Evolutionary conservation across 2,888 invertebrate species (phyloP).

Genomic region (Drosophila multiciliata): DNA sequence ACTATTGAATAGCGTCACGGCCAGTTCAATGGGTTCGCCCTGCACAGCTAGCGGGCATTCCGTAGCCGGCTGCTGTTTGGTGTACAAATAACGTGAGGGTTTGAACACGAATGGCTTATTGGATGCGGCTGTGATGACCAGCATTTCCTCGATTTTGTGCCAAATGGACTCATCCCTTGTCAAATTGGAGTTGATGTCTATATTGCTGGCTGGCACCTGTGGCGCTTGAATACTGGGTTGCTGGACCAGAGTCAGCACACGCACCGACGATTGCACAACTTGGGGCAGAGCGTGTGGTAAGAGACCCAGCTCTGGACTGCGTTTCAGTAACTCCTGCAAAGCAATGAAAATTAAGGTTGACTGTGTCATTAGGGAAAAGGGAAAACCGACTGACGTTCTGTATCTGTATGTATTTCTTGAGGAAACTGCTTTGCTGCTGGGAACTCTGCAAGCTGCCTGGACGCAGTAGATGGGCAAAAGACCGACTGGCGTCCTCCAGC

Average conservation of each 20-base stretch:
- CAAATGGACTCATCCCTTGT: slow-evolving; percentile 86
- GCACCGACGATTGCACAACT: slow-evolving; percentile 88
- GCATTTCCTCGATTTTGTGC: slow-evolving; percentile 91
- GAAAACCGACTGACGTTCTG: slow-evolving; percentile 88
- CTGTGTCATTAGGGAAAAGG: not conserved
- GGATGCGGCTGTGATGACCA: slow-evolving; percentile 89
- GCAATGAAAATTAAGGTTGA: not conserved
- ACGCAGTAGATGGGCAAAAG: slow-evolving; percentile 91
- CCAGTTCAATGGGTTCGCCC: slow-evolving; percentile 93
- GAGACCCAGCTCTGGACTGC: slow-evolving; percentile 84
- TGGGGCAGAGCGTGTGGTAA: slow-evolving; percentile 91
- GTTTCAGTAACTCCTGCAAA: slow-evolving; percentile 81
- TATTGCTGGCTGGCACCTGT: slow-evolving; percentile 83
- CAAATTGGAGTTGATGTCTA: slow-evolving; percentile 82
- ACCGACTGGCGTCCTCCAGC: slow-evolving; percentile 89
- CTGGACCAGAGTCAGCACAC: slow-evolving; percentile 87
- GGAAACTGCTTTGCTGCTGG: slow-evolving; percentile 91
- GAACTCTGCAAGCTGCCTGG: slow-evolving; percentile 90
- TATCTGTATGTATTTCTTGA: slow-evolving; percentile 94
- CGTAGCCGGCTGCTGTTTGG: slow-evolving; percentile 88
- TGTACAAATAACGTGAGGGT: slow-evolving; percentile 91
- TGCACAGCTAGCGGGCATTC: slow-evolving; percentile 90
- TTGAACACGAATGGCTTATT: slow-evolving; percentile 91
- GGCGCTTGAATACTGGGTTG: slow-evolving; percentile 75
- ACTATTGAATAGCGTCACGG: slow-evolving; percentile 84